phyloP scores from a whole-genome alignment of 2,113 vertebrate genomes.

The Oceanites oceanicus region DNA sequence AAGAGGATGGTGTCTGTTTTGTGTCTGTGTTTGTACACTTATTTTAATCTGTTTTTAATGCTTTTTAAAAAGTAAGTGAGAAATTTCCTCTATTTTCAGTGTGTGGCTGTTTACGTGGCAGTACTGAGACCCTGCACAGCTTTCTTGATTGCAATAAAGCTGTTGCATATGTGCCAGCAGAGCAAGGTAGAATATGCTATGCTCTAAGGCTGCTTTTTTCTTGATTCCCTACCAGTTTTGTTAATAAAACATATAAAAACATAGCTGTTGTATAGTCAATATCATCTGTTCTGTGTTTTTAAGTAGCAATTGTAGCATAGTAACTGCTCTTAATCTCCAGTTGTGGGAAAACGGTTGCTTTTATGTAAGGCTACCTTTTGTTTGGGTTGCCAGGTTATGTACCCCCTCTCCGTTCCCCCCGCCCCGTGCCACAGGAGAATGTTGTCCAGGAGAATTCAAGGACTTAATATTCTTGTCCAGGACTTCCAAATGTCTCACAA shows the following conservation, averaged over 20 bases:
- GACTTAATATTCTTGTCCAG: neutral
- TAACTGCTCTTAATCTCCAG: neutral
- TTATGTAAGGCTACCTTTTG: neutral
- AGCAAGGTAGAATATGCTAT: neutral
- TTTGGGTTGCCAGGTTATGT: neutral
- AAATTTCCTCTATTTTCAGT: neutral
- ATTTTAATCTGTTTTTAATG: neutral
- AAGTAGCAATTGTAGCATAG: neutral
- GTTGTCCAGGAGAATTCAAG: neutral
- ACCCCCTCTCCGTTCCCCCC: rapidly evolving
- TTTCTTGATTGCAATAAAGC: neutral
- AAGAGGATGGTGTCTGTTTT: neutral
- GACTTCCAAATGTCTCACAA: neutral
- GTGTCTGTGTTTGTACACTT: neutral
- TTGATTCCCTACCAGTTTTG: neutral
- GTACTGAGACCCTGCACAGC: neutral
- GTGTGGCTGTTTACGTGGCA: neutral
- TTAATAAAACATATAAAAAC: neutral
- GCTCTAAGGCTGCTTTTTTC: neutral
- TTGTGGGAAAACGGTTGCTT: neutral
- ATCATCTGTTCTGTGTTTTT: neutral
- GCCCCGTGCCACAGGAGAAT: too few relatives aligned
- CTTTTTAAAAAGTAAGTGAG: neutral
- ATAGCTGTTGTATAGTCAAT: neutral
- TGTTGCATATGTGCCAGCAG: neutral